These are phyloP conservation scores for Saturnia japonica DNA, from an alignment of 2,888 invertebrate species.

Conservation along the genomic window DNA sequence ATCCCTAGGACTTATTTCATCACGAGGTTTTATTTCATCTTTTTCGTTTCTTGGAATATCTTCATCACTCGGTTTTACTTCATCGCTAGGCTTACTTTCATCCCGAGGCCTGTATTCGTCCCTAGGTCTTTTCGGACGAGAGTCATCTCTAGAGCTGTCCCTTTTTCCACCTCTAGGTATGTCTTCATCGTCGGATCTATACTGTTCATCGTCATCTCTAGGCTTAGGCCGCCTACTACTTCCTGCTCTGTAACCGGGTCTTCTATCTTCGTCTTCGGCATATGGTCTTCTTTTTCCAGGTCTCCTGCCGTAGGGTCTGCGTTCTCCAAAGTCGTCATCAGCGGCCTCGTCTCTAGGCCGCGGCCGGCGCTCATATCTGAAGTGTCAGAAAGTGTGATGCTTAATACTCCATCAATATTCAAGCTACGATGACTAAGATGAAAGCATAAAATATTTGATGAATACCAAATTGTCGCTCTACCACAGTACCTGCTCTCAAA, in stretches of 20 bases:
- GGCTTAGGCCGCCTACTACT: conserved; percentile 54
- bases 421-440: no score
- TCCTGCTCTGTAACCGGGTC: conserved; percentile 51
- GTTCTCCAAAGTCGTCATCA: conserved; percentile 65
- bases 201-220: conserved; percentile 64
- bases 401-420: not conserved
- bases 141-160: conserved; percentile 37
- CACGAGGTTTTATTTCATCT: conserved; percentile 32
- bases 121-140: conserved; percentile 28
- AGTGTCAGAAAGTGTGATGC: conserved; percentile 27
- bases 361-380: conserved; percentile 74
- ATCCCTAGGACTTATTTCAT: conserved; percentile 34
- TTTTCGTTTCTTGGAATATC: conserved; percentile 35
- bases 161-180: conserved; percentile 41
- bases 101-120: conserved; percentile 40
- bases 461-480: no score
- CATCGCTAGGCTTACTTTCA: conserved; percentile 40
- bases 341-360: conserved; percentile 68
- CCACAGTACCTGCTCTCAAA: no score
- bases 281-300: conserved; percentile 63
- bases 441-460: no score
- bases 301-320: conserved; percentile 66
- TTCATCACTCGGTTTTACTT: conserved; percentile 38
- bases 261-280: conserved; percentile 63
- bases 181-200: conserved; percentile 43